These are phyloP conservation scores for Cinclus cinclus DNA, from an alignment of 2,113 vertebrate species.

Conservation along the genomic window DNA sequence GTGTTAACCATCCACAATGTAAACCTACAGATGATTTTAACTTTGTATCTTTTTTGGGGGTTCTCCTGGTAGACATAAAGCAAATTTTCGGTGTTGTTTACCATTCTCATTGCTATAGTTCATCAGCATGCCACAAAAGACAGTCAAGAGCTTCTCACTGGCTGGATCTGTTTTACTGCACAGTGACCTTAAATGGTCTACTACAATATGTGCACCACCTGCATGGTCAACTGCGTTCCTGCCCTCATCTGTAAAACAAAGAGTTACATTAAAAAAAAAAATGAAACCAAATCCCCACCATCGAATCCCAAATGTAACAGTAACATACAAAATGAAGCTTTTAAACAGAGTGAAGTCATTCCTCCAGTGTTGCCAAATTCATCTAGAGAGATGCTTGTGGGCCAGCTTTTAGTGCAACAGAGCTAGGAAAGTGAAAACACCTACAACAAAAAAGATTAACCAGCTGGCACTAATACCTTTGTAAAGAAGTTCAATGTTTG, in stretches of 20 bases:
- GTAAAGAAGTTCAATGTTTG: neutral
- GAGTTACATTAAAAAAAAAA: constrained; percentile 89
- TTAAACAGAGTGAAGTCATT: constrained; percentile 1
- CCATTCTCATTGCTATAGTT: constrained; percentile 99
- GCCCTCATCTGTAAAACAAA: constrained; percentile 99
- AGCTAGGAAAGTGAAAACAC: neutral
- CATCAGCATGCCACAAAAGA: constrained; percentile 99
- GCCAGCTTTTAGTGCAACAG: neutral
- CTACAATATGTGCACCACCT: constrained; percentile 98
- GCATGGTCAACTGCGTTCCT: constrained; percentile 98
- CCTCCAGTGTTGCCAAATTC: neutral
- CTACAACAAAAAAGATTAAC: constrained; percentile 49
- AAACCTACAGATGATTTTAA: constrained; percentile 26
- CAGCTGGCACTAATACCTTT: neutral
- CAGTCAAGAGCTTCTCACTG: constrained; percentile 99
- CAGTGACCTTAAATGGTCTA: constrained; percentile 94
- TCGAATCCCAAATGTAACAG: constrained; percentile 67
- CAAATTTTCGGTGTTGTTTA: constrained; percentile 83
- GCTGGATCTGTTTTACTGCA: constrained; percentile 94
- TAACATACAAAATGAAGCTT: constrained; percentile 43
- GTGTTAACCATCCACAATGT: neutral
- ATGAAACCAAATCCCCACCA: constrained; percentile 66
- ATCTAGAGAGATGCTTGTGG: neutral
- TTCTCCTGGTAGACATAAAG: constrained; percentile 76
- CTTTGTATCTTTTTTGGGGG: neutral